A percentile compares a stretch with the other conserved stretches of the same genome.
phyloP scores from a whole-genome alignment of 37 sponge, comb jelly and placozoan species.

The Mnemiopsis leidyi region DNA sequence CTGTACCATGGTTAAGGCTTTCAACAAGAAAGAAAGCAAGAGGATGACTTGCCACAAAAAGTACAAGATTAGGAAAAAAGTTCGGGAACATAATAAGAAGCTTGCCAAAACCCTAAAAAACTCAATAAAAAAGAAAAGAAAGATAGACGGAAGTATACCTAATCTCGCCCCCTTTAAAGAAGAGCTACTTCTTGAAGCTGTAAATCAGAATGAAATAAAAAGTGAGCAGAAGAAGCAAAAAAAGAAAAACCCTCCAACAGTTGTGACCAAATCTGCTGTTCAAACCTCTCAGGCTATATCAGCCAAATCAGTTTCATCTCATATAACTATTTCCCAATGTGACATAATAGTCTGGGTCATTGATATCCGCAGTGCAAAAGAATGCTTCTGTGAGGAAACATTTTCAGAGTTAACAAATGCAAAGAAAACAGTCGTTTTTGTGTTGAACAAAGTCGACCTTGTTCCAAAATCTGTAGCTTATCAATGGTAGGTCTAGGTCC shows the following conservation, averaged over 20 bases:
- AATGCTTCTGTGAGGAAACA: background rate
- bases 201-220: slow-evolving; percentile 8
- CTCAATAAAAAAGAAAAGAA: slow-evolving; percentile 41
- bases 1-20: slow-evolving; percentile 55
- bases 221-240: slow-evolving; percentile 9
- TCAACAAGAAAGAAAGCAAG: slow-evolving; percentile 48
- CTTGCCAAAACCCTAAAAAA: slow-evolving; percentile 40
- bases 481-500: background rate
- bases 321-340: background rate
- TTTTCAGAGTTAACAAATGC: background rate
- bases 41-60: slow-evolving; percentile 65
- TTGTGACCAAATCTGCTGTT: background rate
- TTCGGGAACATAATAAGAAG: slow-evolving; percentile 50
- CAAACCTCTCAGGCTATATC: background rate
- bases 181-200: slow-evolving; percentile 4
- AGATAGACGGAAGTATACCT: background rate
- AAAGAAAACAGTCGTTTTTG: slow-evolving; percentile 11
- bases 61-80: slow-evolving; percentile 44
- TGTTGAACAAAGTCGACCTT: slow-evolving; percentile 59
- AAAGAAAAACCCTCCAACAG: background rate
- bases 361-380: background rate
- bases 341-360: background rate
- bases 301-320: background rate
- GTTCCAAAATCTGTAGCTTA: background rate
- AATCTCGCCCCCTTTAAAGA: slow-evolving; percentile 58